A percentile compares a stretch with the other conserved stretches of the same genome.
Evolutionary conservation across 2,113 vertebrate genomes (phyloP).

Genomic region (Agelaius phoeniceus): DNA sequence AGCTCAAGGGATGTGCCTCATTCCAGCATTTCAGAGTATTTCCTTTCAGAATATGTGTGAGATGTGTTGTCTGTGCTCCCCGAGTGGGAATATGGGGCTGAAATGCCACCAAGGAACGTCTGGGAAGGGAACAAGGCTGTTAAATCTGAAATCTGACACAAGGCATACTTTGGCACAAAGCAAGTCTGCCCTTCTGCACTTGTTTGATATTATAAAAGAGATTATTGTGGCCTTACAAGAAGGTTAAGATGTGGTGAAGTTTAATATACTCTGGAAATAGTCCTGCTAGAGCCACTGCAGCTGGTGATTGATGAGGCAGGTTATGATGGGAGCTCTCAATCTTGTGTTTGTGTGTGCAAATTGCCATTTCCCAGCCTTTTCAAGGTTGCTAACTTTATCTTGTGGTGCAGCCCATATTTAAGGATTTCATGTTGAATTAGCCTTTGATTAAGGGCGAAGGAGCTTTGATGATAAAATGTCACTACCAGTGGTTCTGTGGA

Average conservation of each 20-base stretch:
- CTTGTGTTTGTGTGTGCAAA: slow-evolving; percentile 47
- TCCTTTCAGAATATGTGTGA: neutral
- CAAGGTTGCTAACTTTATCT: slow-evolving; percentile 44
- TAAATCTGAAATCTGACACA: neutral
- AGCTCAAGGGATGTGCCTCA: neutral
- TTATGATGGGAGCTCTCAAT: slow-evolving; percentile 41
- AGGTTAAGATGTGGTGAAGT: slow-evolving; percentile 50
- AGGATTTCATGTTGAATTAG: slow-evolving; percentile 48
- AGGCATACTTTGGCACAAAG: neutral
- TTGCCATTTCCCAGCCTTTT: slow-evolving; percentile 34
- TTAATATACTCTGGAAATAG: slow-evolving; percentile 47
- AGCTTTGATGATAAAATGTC: slow-evolving; percentile 41
- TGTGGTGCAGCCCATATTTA: neutral
- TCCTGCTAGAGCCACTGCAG: neutral
- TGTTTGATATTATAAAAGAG: slow-evolving; percentile 4
- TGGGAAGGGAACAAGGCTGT: neutral
- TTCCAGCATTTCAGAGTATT: neutral
- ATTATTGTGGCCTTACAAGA: slow-evolving; percentile 29
- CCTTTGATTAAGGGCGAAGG: slow-evolving; percentile 52
- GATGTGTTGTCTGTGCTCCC: neutral
- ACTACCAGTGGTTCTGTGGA: neutral
- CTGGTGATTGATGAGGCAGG: slow-evolving; percentile 37
- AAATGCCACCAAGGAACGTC: neutral
- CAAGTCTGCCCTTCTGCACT: slow-evolving; percentile 10
- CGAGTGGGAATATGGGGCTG: neutral